Percentiles rank a stretch among this genome's conserved stretches.
phyloP scores from a whole-genome alignment of 2,797 vertebrate genomes.

The Selene dorsalis region DNA sequence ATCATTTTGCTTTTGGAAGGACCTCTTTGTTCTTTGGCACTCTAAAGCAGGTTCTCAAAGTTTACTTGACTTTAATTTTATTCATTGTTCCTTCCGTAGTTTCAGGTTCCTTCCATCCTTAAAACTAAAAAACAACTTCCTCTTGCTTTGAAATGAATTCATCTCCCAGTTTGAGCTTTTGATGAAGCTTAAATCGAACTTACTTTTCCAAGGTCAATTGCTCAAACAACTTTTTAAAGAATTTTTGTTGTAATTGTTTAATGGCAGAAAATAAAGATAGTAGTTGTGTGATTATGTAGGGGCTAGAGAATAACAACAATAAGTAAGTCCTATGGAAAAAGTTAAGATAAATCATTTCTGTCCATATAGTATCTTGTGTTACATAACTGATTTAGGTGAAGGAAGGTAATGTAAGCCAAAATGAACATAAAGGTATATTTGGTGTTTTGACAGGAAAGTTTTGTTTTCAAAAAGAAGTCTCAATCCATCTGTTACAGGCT shows the following conservation, averaged over 20 bases:
- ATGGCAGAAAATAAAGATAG: background rate
- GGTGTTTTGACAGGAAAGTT: slow-evolving; percentile 15
- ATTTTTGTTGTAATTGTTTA: background rate
- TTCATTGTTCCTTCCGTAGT: slow-evolving; percentile 25
- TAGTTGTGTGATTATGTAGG: background rate
- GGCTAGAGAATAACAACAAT: background rate
- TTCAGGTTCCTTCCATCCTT: background rate
- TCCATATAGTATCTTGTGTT: background rate
- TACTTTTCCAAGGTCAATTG: background rate
- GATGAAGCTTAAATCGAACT: background rate
- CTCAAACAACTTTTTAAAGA: too few species aligned
- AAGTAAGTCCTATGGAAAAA: background rate
- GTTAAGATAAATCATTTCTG: background rate
- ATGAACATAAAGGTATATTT: background rate
- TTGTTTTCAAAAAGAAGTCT: background rate
- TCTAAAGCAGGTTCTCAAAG: slow-evolving; percentile 25
- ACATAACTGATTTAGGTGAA: background rate
- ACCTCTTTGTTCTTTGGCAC: slow-evolving; percentile 48
- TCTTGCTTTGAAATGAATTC: slow-evolving; percentile 13
- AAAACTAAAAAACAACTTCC: background rate
- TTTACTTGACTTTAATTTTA: slow-evolving; percentile 36
- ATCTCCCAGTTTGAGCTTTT: background rate
- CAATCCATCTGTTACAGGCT: slow-evolving; percentile 84
- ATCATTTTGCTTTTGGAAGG: slow-evolving; percentile 31
- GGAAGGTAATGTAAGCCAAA: background rate